Percentiles rank a stretch among this genome's conserved stretches.
These are phyloP conservation scores for Phenganax marumi DNA, from an alignment of 92 coral and sea anemone species.

Conservation along the genomic window DNA sequence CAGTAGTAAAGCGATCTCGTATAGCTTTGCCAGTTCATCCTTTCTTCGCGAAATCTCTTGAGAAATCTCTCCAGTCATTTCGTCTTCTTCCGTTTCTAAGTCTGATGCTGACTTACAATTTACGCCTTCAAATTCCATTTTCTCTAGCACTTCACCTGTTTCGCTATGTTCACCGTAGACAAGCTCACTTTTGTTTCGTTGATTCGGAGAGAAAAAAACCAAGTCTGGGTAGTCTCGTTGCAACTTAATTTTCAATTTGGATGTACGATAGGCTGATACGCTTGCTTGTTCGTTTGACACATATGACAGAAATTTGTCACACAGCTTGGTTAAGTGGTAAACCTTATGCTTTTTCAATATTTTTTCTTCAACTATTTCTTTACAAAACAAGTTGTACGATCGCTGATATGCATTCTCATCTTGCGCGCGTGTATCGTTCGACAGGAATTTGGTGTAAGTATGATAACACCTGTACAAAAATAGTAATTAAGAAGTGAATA, in stretches of 20 bases:
- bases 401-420: constrained; percentile 11
- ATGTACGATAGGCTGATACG: constrained; percentile 14
- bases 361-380: constrained; percentile 18
- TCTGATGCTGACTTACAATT: constrained; percentile 18
- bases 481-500: not conserved
- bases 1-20: constrained; percentile 19
- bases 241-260: constrained; percentile 14
- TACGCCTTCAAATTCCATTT: constrained; percentile 12
- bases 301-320: constrained; percentile 20
- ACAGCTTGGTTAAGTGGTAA: constrained; percentile 17
- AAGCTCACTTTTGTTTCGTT: constrained; percentile 10
- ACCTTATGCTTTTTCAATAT: constrained; percentile 15
- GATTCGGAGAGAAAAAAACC: constrained; percentile 4
- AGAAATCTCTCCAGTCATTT: constrained; percentile 5
- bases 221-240: constrained; percentile 25
- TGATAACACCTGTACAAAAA: constrained; percentile 18
- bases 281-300: constrained; percentile 15
- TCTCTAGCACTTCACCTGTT: not conserved
- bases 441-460: constrained; percentile 16
- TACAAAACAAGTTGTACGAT: constrained; percentile 24
- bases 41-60: constrained; percentile 9
- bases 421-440: not conserved
- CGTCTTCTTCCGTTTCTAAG: constrained; percentile 8
- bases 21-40: constrained; percentile 12
- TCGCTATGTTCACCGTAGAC: not conserved